phyloP scores from a whole-genome alignment of 30 jellyfish, hydroid and myxozoan species.

The Catostylus mosaicus region DNA sequence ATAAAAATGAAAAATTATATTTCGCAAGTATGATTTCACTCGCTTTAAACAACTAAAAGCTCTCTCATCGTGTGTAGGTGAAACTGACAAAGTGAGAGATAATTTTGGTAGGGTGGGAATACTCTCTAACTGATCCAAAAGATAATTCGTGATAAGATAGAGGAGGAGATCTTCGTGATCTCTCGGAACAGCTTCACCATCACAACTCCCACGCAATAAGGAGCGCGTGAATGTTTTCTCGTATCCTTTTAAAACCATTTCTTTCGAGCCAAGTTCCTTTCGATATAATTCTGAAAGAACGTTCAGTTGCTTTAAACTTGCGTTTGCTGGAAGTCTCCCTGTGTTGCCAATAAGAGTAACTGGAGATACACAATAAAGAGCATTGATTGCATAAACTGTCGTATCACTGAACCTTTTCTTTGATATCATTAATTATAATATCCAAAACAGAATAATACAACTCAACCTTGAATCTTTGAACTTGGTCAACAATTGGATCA shows the following conservation, averaged over 20 bases:
- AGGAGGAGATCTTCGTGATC: constrained; percentile 18
- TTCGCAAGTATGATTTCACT: constrained; percentile 13
- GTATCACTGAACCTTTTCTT: too few relatives aligned
- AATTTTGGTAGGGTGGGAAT: constrained; percentile 9
- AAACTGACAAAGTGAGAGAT: constrained; percentile 34
- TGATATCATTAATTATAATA: too few relatives aligned
- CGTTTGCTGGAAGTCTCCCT: constrained; percentile 9
- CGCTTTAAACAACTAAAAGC: constrained; percentile 39
- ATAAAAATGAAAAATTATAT: neutral
- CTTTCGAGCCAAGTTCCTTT: constrained; percentile 17
- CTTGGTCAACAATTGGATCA: too few relatives aligned
- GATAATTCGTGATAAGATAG: constrained; percentile 10
- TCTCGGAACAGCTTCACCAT: constrained; percentile 26
- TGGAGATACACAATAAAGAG: constrained; percentile 36
- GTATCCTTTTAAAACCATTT: neutral
- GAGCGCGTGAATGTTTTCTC: neutral
- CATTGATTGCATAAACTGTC: constrained; percentile 44
- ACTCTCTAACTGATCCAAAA: constrained; percentile 31
- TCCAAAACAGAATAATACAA: too few relatives aligned
- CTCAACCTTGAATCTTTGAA: too few relatives aligned
- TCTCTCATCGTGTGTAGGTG: constrained; percentile 38
- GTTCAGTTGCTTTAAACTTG: constrained; percentile 16
- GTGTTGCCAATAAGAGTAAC: constrained; percentile 9
- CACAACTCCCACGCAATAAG: neutral
- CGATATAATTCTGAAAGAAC: constrained; percentile 14